Evolutionary conservation across 2,888 invertebrate species (phyloP).

Genomic region (Perithous albicinctus): DNA sequence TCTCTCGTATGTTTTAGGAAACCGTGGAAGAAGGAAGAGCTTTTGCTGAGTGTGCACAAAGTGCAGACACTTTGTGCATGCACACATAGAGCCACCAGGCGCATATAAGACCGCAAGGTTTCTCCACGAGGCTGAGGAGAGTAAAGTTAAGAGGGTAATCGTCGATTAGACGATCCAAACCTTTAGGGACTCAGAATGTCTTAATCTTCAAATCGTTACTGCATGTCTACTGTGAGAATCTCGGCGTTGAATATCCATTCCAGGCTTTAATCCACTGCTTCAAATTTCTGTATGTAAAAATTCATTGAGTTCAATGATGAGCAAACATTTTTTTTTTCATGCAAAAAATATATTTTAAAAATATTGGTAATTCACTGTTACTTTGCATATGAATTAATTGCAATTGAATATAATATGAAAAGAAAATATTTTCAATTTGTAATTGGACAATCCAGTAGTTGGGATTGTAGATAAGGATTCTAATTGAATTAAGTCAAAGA

Average conservation of each 20-base stretch:
- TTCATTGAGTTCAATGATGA: background rate
- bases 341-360: no score
- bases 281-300: background rate
- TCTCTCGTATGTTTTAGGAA: background rate
- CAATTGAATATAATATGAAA: no score
- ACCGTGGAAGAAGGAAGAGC: constrained; percentile 43
- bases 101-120: constrained; percentile 16
- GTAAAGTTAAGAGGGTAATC: constrained; percentile 32
- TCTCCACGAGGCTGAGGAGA: background rate
- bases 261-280: background rate
- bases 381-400: no score
- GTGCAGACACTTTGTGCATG: constrained; percentile 39
- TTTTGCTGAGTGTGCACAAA: constrained; percentile 47
- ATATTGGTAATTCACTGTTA: no score
- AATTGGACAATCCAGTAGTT: no score
- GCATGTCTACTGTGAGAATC: background rate
- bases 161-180: constrained; percentile 40
- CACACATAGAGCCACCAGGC: background rate
- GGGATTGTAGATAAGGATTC: no score
- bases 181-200: constrained; percentile 7
- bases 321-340: no score
- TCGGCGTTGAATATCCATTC: background rate
- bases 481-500: no score
- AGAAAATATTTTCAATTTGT: no score
- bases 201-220: constrained; percentile 19